Evolutionary conservation across 1,140 invertebrate genomes (phyloP), one percentile per base, ranked within the genome.

Genomic region (Psilanteris sp.): DNA sequence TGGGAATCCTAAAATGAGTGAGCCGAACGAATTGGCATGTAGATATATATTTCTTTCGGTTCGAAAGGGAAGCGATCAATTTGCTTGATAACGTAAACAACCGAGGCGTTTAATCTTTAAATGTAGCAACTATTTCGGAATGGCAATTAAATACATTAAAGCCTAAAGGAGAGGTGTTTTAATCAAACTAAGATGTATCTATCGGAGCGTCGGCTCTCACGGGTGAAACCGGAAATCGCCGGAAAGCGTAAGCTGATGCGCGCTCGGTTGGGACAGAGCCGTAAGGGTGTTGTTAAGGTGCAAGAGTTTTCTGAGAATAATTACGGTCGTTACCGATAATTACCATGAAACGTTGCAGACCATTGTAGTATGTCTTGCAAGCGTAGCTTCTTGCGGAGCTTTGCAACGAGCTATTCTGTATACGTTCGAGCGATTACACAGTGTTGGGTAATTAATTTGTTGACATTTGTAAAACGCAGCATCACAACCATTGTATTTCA

Each of bases 291-390:
- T 55, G 72, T 72, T 75, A 67, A 72, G 70, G 73, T 66, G 66
- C 41, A 61, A 71, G 77, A 80, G 61, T 83, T 85, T 80, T 82
- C 80, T 71, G 44, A 82, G 82, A 84, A 80, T 83, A 85, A 86
- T 85, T 84, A 80, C 81, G 75, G 77, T 82, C 82, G 80, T 85
- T 85, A 83, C 73, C 83, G 84, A 86, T 85, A 86, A 86, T 86
- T 86, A 85, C 83, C 83, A 79, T 77, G 77, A 81, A 81, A 81
- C 76, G 57, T 50, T 57, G 44, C 71, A 61, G 70, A 64, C 64
- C 76, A 78, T 84, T 83, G 83, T 77, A 76, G 73, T 70, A 61
- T 54, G 64, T 76, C 73, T 70, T 32, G 64, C 46, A 62, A 76
- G 48, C 76, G 79, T 77, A 81, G 78, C 71, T 75, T 77, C 54